Evolutionary conservation across 2,888 invertebrate genomes (phyloP).

Genomic region (Oligia latruncula): DNA sequence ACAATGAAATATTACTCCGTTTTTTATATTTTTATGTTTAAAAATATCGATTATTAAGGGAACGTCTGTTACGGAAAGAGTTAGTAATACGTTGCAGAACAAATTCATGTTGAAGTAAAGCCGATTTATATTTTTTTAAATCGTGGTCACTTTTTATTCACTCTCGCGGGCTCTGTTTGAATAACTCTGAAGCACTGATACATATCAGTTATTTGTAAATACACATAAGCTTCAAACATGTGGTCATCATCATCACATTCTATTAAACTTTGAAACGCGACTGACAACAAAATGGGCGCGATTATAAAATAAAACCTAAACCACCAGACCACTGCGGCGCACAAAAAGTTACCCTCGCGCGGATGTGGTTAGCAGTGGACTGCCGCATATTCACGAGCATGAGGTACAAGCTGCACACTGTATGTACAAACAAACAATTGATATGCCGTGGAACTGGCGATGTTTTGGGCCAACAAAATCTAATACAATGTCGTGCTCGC

Average conservation of each 20-base stretch:
- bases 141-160: not conserved
- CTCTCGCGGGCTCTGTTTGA: not conserved
- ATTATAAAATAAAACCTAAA: slow-evolving; percentile 45
- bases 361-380: not conserved
- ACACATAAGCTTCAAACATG: not conserved
- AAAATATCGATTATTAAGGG: slow-evolving; percentile 75
- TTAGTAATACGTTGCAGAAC: slow-evolving; percentile 53
- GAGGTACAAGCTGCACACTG: not conserved
- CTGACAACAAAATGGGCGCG: slow-evolving; percentile 75
- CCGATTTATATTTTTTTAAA: not conserved
- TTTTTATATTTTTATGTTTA: slow-evolving; percentile 76
- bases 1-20: slow-evolving; percentile 77
- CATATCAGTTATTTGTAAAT: slow-evolving; percentile 10
- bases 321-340: slow-evolving; percentile 17
- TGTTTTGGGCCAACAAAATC: not conserved
- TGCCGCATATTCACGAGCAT: not conserved
- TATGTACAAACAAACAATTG: not conserved
- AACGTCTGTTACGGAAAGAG: slow-evolving; percentile 62
- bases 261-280: slow-evolving; percentile 45
- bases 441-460: not conserved
- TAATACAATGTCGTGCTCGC: not conserved
- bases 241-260: slow-evolving; percentile 11
- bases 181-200: not conserved
- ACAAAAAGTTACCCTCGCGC: not conserved
- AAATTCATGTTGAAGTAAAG: slow-evolving; percentile 54